Evolutionary conservation across 1,140 invertebrate species (phyloP).

Genomic region (Saccostrea glomerata): DNA sequence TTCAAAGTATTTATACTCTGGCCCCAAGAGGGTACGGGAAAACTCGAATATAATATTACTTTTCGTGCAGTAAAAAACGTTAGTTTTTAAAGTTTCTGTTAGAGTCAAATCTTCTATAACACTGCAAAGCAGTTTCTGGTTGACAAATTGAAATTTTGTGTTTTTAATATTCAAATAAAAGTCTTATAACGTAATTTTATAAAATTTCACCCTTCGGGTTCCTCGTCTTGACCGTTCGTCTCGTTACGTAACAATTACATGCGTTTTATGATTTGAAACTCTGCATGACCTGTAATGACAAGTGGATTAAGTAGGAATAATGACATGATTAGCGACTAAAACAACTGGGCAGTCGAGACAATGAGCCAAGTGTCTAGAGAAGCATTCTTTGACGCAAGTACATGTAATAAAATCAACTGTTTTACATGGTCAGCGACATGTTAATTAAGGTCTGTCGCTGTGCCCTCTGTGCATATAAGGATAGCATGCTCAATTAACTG

Average conservation of each 20-base stretch:
- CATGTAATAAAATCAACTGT: background rate
- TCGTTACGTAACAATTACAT: constrained; percentile 1
- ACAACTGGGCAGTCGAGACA: background rate
- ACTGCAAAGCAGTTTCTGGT: background rate
- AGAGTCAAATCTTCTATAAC: background rate
- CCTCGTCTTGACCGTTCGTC: background rate
- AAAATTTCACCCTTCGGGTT: background rate
- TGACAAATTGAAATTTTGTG: background rate
- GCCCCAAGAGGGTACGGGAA: background rate
- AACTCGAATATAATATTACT: background rate
- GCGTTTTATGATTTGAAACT: background rate
- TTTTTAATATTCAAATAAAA: background rate
- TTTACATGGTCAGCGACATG: background rate
- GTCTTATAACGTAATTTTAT: background rate
- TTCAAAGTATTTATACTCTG: background rate
- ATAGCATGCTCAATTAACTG: background rate
- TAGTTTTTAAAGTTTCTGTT: background rate
- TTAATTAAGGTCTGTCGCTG: background rate
- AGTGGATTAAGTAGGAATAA: background rate
- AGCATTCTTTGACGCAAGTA: background rate
- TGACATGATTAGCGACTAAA: background rate
- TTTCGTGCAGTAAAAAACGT: background rate
- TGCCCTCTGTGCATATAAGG: background rate
- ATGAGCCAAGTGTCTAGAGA: background rate
- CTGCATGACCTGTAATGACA: constrained; percentile 10